Conservation (phyloP, 2,113 vertebrate genomes). For the Perccottus glenii region DNA sequence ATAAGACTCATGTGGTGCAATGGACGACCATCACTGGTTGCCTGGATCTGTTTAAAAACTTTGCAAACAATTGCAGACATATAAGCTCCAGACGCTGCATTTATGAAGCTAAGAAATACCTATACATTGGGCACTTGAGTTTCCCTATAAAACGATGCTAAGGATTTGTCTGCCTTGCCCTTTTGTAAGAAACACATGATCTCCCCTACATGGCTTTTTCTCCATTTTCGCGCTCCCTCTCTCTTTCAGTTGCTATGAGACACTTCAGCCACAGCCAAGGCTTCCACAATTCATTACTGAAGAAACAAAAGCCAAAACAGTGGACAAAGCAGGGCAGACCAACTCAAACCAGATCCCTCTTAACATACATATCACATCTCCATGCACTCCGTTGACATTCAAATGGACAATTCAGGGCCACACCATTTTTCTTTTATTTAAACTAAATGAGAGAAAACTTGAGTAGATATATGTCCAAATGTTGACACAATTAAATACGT, state of each 20-base stretch:
- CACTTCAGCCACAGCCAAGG: conserved; percentile 75
- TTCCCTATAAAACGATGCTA: conserved; percentile 35
- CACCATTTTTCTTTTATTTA: conserved; percentile 37
- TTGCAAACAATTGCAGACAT: not conserved
- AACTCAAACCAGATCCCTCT: conserved; percentile 74
- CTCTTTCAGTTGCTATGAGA: conserved; percentile 79
- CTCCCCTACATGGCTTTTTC: conserved; percentile 54
- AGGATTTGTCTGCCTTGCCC: conserved; percentile 49
- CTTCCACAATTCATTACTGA: conserved; percentile 76
- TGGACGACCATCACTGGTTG: not conserved
- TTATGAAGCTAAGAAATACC: conserved; percentile 16
- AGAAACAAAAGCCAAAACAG: conserved; percentile 75
- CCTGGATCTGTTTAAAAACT: conserved; percentile 8
- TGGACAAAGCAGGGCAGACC: conserved; percentile 73
- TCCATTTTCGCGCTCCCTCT: conserved; percentile 59
- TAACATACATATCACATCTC: conserved; percentile 79
- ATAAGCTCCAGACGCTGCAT: not conserved
- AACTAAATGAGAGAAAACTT: conserved; percentile 13
- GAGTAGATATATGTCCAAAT: not conserved
- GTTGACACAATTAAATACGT: not conserved
- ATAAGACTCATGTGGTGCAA: not conserved
- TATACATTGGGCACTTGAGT: conserved; percentile 9
- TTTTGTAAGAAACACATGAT: conserved; percentile 59
- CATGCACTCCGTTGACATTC: conserved; percentile 65
- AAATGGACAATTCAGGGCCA: conserved; percentile 67